Percentiles rank a stretch among this genome's conserved stretches.
phyloP scores from a whole-genome alignment of 2,888 invertebrate species.

The Elegia similella region DNA sequence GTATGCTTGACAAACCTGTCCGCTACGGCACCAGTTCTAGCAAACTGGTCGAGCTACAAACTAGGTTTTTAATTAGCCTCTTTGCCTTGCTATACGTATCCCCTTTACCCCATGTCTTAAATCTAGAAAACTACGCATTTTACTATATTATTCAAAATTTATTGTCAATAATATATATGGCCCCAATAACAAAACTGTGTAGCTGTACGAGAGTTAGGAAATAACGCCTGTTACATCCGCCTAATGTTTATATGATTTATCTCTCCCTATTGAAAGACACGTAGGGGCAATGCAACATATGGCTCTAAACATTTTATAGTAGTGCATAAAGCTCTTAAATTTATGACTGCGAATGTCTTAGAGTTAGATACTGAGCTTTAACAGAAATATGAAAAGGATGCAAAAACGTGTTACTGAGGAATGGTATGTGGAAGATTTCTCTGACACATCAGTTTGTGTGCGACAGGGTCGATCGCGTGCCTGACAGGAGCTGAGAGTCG shows the following conservation, averaged over 20 bases:
- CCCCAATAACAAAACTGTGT: conserved; percentile 26
- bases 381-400: conserved; percentile 26
- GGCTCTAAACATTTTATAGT: conserved; percentile 33
- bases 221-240: conserved; percentile 25
- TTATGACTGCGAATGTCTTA: conserved; percentile 31
- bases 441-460: conserved; percentile 44
- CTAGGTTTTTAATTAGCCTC: conserved; percentile 61
- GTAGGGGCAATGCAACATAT: conserved; percentile 26
- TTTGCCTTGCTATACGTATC: conserved; percentile 57
- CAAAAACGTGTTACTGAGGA: conserved; percentile 34
- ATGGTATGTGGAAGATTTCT: conserved; percentile 39
- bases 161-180: conserved; percentile 22
- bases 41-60: conserved; percentile 62
- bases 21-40: conserved; percentile 57
- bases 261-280: conserved; percentile 29
- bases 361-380: conserved; percentile 19
- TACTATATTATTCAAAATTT: not conserved
- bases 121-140: conserved; percentile 1
- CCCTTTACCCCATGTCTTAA: conserved; percentile 33
- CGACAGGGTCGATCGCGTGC: conserved; percentile 54
- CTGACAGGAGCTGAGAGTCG: conserved; percentile 37
- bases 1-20: conserved; percentile 72
- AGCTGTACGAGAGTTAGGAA: conserved; percentile 23
- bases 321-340: conserved; percentile 29
- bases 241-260: conserved; percentile 29